Base-by-base conservation (phyloP, 2,797 vertebrate species). In the Xyrichtys novacula region DNA sequence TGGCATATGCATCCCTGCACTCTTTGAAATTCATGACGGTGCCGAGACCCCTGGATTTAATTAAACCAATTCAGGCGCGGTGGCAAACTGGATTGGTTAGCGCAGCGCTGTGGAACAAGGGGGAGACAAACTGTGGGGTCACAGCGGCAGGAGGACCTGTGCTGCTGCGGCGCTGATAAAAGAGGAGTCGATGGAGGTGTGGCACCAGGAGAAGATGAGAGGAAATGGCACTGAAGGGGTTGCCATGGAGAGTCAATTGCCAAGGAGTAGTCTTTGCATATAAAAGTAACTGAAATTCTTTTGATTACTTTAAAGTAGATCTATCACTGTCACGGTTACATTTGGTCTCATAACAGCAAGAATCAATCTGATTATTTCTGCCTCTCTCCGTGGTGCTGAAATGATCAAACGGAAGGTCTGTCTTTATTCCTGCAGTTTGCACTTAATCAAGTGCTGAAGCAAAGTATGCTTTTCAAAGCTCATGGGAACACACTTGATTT, bases 11-110 rank as follows among this genome's bases (percentile, higher is more conserved):
- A 78, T 81, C 76, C 71, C 64, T 67, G 72, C 65, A 32, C 79
- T 78, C 83, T 91, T 91, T 91, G 89, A 91, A 92, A 91, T 92
- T 84, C 88, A 90, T 85, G 76, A 85, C 58, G 7, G 80, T 74
- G 85, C 90, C 87, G 84, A 88, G 82, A 87, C 79, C 84, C 73
- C 87, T 88, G 74, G 83, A 89, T 91, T 89, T 91, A 93, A 93
- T 92, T 91, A 91, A 90, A 91, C 78, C 86, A 85, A 84, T 89
- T 81, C 83, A 89, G 87, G 84, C 71, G 47, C 56, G 54, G 72
- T 86, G 76, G 80, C 74, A 87, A 89, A 75, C 76, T 54, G 88
- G 80, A 90, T 84, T 81, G 88, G 85, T 77, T 85, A 76, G 82
- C 29, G 85, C 85, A 78, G 64, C 0, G 53, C 85, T 52, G 78